Evolutionary conservation across 2,797 vertebrate genomes (phyloP).

Genomic region (Gallirallus australis): DNA sequence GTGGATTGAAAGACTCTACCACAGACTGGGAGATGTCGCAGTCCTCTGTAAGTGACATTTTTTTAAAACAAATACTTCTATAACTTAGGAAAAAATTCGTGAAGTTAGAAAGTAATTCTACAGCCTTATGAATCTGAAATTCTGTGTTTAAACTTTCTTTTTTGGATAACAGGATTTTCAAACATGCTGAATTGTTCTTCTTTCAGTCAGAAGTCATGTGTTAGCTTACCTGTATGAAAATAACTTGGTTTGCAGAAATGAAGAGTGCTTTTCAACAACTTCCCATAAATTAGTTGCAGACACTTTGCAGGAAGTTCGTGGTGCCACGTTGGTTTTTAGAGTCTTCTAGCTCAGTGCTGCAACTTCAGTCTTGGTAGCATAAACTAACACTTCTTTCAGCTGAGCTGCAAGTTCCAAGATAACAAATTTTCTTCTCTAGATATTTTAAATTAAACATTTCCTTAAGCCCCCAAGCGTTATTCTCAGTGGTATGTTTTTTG

Average conservation of each 20-base stretch:
- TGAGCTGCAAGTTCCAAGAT: neutral
- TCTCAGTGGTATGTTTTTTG: neutral
- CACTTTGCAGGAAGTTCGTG: neutral
- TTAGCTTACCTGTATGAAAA: neutral
- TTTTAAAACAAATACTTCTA: neutral
- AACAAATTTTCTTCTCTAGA: neutral
- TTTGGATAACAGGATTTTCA: neutral
- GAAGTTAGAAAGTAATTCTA: neutral
- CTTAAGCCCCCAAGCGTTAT: neutral
- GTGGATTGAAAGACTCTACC: constrained; percentile 82
- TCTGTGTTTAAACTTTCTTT: neutral
- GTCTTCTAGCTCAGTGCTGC: neutral
- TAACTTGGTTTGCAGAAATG: neutral
- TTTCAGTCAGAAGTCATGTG: neutral
- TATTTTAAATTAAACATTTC: neutral
- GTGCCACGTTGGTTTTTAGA: neutral
- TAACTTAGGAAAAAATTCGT: neutral
- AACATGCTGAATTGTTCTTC: neutral
- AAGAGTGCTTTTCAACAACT: neutral
- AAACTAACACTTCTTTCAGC: neutral
- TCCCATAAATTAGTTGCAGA: no score
- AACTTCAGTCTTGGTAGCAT: neutral
- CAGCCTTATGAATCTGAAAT: neutral
- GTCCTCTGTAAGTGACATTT: constrained; percentile 85
- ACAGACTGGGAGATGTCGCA: constrained; percentile 96